Evolutionary conservation across 2,797 vertebrate genomes (phyloP), one percentile per base, ranked within the genome.

Genomic region (Oreochromis mossambicus): DNA sequence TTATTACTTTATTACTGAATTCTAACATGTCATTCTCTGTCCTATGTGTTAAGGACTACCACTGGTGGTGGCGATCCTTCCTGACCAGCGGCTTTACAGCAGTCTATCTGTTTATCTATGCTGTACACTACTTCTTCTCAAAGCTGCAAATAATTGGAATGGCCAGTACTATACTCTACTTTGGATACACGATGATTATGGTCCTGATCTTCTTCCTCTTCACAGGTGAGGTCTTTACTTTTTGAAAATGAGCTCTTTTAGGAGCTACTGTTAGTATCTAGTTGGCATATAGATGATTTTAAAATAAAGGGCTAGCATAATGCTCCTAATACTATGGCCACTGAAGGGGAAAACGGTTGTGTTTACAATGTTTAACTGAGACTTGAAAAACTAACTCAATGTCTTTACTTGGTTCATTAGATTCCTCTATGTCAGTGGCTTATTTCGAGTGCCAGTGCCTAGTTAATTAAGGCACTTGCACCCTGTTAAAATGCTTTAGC

Each of bases 181-280:
- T 98, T 13, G 97, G 98, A 85, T 99, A 99, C 94, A 98, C 96
- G 1, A 93, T 97, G 96, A 98, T 98, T 83, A 97, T 98, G 96
- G 97, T 98, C 79, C 96, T 98, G 88, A 98, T 98, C 94, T 99
- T 98, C 94, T 98, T 99, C 95, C 97, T 99, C 90, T 98, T 99
- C 93, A 98, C 97, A 92, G 98, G 98, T 97, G 85, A 95, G 95
- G 55, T 43, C 21, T 77, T 80, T 14, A 17, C 4, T 43, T 75
- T 5, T 21, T 17, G 17, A 78, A 7, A 17, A 36, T 51, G 2
- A 85, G 14, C n/a, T 75, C 1, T 58, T 55, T 17, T 75, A 41
- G 11, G 15, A 52, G 14, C 10, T 3, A 21, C 70, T 75, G 34
- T 66, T 38, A 66, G 61, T 38, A 38, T 38, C 34, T 3, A 0